A percentile compares a stretch with the other conserved stretches of the same genome.
These are phyloP conservation scores for Sciurus carolinensis DNA, from an alignment of 2,797 vertebrate species.

Conservation along the genomic window DNA sequence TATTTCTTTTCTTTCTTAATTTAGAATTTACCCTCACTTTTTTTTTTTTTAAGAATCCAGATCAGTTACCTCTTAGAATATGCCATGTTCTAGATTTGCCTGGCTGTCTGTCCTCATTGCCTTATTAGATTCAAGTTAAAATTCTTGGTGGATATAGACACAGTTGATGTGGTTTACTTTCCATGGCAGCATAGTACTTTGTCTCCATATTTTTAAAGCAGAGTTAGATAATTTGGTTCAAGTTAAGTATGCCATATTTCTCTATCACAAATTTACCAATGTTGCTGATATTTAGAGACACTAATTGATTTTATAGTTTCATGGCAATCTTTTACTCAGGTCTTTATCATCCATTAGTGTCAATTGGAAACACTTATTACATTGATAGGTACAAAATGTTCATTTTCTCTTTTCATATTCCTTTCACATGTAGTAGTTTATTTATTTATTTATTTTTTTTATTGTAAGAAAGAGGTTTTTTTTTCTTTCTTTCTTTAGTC, in stretches of 20 bases:
- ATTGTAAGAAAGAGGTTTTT: background rate
- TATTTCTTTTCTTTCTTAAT: background rate
- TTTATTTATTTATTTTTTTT: background rate
- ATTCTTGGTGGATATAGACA: background rate
- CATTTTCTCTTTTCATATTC: background rate
- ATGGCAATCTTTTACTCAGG: background rate
- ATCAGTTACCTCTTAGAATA: background rate
- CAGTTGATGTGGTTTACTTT: background rate
- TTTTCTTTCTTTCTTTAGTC: background rate
- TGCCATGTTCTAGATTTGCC: background rate
- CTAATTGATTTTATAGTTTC: background rate
- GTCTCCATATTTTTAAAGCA: background rate
- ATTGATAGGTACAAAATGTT: background rate
- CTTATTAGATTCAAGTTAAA: constrained; percentile 26
- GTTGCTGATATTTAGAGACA: background rate
- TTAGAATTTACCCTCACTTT: background rate
- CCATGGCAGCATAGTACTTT: background rate
- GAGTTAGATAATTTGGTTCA: constrained; percentile 24
- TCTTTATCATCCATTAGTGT: background rate
- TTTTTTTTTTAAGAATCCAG: background rate
- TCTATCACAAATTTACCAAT: background rate
- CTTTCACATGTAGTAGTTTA: background rate
- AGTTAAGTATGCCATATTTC: background rate
- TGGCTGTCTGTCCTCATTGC: background rate
- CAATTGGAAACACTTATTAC: background rate